Percentiles rank a stretch among this genome's conserved stretches.
Evolutionary conservation across 2,797 vertebrate genomes (phyloP).

Genomic region (Harpagifer antarcticus): DNA sequence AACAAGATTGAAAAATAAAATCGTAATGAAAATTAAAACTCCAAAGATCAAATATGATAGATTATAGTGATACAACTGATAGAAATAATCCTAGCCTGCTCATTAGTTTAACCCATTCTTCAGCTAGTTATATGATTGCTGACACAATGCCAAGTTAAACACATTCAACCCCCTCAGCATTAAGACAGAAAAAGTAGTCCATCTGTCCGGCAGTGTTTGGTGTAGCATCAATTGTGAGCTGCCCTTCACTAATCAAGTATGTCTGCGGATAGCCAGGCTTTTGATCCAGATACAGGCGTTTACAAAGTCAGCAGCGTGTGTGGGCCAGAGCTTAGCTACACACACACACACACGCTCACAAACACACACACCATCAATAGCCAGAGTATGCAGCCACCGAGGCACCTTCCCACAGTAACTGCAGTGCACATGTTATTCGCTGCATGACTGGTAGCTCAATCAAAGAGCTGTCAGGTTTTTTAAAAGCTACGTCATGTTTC

Average conservation of each 20-base stretch:
- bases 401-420: conserved; percentile 77
- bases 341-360: conserved; percentile 30
- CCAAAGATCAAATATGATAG: conserved; percentile 13
- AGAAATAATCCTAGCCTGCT: conserved; percentile 10
- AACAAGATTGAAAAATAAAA: conserved; percentile 27
- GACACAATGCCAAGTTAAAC: conserved; percentile 47
- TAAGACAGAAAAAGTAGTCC: conserved; percentile 53
- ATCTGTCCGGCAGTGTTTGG: conserved; percentile 62
- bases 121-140: conserved; percentile 9
- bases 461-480: conserved; percentile 55
- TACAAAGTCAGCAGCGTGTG: conserved; percentile 80
- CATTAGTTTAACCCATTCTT: not conserved
- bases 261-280: conserved; percentile 72
- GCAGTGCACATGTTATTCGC: conserved; percentile 71
- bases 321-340: conserved; percentile 72
- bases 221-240: conserved; percentile 60
- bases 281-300: conserved; percentile 76
- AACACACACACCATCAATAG: conserved; percentile 46
- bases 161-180: conserved; percentile 20
- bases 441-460: conserved; percentile 74
- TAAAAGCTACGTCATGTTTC: conserved; percentile 47
- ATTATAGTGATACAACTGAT: conserved; percentile 26
- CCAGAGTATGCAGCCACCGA: conserved; percentile 54
- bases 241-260: conserved; percentile 77
- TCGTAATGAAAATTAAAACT: conserved; percentile 29